A percentile compares a stretch with the other conserved stretches of the same genome.
These are phyloP conservation scores for Achroia grisella DNA, from an alignment of 1,140 invertebrate genomes.

Conservation along the genomic window DNA sequence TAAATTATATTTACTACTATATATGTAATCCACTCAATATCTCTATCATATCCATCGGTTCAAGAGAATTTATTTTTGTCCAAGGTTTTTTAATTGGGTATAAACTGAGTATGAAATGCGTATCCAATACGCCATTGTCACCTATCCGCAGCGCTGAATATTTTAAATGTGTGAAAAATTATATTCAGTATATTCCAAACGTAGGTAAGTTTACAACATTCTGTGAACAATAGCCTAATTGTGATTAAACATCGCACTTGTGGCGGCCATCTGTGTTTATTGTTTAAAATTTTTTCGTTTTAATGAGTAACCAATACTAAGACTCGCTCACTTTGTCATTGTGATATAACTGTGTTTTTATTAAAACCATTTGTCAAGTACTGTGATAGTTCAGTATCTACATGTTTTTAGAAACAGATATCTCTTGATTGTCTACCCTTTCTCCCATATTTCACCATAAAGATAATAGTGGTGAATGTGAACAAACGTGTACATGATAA, in stretches of 20 bases:
- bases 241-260: not conserved
- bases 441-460: too few species aligned
- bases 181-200: not conserved
- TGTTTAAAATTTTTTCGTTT: not conserved
- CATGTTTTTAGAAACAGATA: too few species aligned
- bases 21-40: too few species aligned
- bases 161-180: slow-evolving; percentile 6
- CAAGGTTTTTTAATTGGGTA: slow-evolving; percentile 1
- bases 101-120: not conserved
- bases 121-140: not conserved
- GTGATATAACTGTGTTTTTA: too few species aligned
- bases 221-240: slow-evolving; percentile 4
- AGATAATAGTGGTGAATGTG: too few species aligned
- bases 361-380: too few species aligned
- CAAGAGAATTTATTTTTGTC: not conserved
- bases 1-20: too few species aligned
- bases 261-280: not conserved
- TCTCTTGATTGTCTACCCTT: too few species aligned
- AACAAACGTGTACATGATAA: too few species aligned
- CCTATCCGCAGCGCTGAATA: slow-evolving; percentile 1
- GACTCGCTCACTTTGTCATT: not conserved
- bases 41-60: not conserved
- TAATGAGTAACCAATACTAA: slow-evolving; percentile 8
- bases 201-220: not conserved
- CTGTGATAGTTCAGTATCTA: too few species aligned